A percentile compares a stretch with the other conserved stretches of the same genome.
Conservation (phyloP, 1,140 invertebrate species). For the Atta texana region DNA sequence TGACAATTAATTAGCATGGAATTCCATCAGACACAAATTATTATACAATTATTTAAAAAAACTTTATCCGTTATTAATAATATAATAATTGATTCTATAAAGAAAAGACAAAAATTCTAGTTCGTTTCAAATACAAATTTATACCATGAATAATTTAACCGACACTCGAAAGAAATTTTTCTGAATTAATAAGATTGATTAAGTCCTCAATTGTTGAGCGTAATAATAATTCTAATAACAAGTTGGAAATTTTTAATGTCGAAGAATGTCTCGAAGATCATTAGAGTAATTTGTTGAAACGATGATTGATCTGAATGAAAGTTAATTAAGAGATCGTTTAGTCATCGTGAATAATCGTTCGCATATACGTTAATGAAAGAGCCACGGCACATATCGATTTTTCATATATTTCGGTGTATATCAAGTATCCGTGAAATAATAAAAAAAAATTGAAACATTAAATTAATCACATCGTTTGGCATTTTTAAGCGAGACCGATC, state of each 20-base stretch:
- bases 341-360: slow-evolving; percentile 14
- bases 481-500: slow-evolving; percentile 43
- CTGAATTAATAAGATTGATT: slow-evolving; percentile 2
- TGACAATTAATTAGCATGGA: not conserved
- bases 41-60: slow-evolving; percentile 18
- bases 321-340: not conserved
- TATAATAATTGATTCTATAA: not conserved
- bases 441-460: slow-evolving; percentile 21
- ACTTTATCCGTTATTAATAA: not conserved
- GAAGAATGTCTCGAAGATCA: not conserved
- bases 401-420: slow-evolving; percentile 33
- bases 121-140: slow-evolving; percentile 30
- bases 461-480: slow-evolving; percentile 38
- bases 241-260: slow-evolving; percentile 6
- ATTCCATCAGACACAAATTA: not conserved
- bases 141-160: slow-evolving; percentile 9
- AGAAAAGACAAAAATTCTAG: not conserved
- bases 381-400: slow-evolving; percentile 39
- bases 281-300: slow-evolving; percentile 10
- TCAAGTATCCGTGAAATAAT: slow-evolving; percentile 19
- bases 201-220: not conserved
- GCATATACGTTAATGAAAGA: slow-evolving; percentile 3
- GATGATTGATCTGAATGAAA: slow-evolving; percentile 15
- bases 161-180: not conserved
- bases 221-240: slow-evolving; percentile 25